Percentiles rank a stretch among this genome's conserved stretches.
These are phyloP conservation scores for Arnoldichthys spilopterus DNA, from an alignment of 2,797 vertebrate species.

Conservation along the genomic window DNA sequence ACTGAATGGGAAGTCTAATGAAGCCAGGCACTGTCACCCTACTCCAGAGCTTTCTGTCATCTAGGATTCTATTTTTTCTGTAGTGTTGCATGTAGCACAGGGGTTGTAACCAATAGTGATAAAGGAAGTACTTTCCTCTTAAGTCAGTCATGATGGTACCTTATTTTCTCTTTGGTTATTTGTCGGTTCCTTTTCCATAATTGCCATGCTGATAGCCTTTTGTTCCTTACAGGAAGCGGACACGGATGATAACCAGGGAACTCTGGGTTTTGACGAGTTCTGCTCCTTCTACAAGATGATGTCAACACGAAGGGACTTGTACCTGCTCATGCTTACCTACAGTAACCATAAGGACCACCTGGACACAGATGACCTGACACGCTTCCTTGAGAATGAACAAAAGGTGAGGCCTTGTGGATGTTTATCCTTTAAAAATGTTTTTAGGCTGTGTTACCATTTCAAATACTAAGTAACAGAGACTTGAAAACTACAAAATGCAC, in stretches of 20 bases:
- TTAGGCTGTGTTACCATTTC: too few relatives aligned
- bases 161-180: neutral
- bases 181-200: neutral
- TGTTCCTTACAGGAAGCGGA: constrained; percentile 87
- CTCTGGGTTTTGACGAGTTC: constrained; percentile 94
- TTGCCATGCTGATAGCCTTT: neutral
- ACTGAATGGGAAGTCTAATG: neutral
- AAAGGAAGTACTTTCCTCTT: too few relatives aligned
- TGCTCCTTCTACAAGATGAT: constrained; percentile 99
- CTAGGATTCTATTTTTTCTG: neutral
- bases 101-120: neutral
- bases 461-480: too few relatives aligned
- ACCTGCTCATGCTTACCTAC: constrained; percentile 96
- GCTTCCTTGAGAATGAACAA: constrained; percentile 91
- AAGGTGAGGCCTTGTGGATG: constrained; percentile 79
- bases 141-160: neutral
- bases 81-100: neutral
- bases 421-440: neutral
- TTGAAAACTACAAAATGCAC: neutral
- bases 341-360: constrained; percentile 96
- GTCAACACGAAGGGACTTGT: constrained; percentile 94
- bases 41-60: neutral
- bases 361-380: constrained; percentile 81
- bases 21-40: neutral
- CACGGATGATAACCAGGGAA: constrained; percentile 93